Evolutionary conservation across 2,113 vertebrate species (phyloP).

Genomic region (Hydrolagus affinis): DNA sequence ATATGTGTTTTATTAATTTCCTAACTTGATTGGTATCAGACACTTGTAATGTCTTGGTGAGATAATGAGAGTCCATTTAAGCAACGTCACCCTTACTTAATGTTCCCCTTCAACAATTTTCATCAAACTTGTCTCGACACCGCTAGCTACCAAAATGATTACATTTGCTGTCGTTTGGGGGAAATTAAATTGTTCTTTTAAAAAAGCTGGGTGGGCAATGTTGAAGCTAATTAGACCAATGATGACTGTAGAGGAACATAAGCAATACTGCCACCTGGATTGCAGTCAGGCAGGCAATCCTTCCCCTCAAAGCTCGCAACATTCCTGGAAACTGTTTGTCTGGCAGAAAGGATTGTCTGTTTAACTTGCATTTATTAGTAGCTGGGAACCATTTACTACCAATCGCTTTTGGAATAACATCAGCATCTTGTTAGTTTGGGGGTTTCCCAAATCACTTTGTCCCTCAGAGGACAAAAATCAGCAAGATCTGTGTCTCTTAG

Average conservation of each 20-base stretch:
- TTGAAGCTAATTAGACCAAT: constrained; percentile 22
- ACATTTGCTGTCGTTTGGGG: background rate
- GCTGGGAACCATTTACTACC: background rate
- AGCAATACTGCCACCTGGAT: constrained; percentile 20
- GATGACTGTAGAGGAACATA: background rate
- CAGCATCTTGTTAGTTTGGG: background rate
- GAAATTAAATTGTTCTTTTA: constrained; percentile 8
- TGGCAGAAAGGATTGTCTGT: background rate
- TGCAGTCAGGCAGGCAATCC: background rate
- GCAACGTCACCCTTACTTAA: background rate
- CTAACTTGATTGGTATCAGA: background rate
- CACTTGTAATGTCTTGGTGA: background rate
- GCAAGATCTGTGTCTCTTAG: background rate
- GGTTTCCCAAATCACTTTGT: constrained; percentile 1
- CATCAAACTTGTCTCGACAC: background rate
- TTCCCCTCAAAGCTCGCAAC: background rate
- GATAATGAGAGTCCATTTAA: background rate
- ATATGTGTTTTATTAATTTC: background rate
- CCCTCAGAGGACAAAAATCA: constrained; percentile 16
- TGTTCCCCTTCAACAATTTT: background rate
- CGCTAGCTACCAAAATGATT: constrained; percentile 4
- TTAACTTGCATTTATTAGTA: constrained; percentile 1
- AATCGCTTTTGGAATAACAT: background rate
- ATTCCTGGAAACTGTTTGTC: constrained; percentile 11
- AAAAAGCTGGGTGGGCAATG: constrained; percentile 15